Conservation (phyloP, 2,888 invertebrate genomes). For the Diarsia rubi region DNA sequence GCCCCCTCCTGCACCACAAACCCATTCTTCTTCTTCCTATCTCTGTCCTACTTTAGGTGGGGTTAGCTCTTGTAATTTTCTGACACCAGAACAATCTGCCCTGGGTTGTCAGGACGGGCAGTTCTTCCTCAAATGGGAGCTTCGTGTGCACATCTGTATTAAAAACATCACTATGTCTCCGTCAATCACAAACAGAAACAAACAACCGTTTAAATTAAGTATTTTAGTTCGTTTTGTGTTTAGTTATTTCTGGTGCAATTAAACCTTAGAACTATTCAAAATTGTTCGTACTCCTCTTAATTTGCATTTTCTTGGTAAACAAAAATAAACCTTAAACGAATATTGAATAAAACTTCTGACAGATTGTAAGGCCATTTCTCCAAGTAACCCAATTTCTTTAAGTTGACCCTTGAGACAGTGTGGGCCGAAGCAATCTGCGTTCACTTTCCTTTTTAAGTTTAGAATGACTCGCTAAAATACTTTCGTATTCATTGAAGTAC, state of each 20-base stretch:
- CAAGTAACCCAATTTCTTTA: constrained; percentile 58
- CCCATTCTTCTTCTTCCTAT: background rate
- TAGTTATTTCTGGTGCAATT: background rate
- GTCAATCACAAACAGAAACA: background rate
- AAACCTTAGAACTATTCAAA: background rate
- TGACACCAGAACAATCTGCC: background rate
- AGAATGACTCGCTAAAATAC: constrained; percentile 23
- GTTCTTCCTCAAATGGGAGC: background rate
- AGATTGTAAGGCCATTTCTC: constrained; percentile 47
- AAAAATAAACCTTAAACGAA: constrained; percentile 31
- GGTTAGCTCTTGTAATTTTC: background rate
- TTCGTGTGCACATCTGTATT: background rate
- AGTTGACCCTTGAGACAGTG: constrained; percentile 57
- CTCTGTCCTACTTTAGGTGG: background rate
- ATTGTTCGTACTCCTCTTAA: background rate
- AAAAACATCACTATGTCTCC: background rate
- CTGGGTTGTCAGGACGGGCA: too few relatives aligned
- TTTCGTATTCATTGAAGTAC: constrained; percentile 29
- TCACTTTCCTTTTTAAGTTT: constrained; percentile 49
- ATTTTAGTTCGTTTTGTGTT: background rate
- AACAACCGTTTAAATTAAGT: background rate
- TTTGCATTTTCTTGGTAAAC: constrained; percentile 11
- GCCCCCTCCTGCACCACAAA: background rate
- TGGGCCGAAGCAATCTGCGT: constrained; percentile 50
- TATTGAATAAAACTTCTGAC: constrained; percentile 47